These are phyloP conservation scores for Melanotaenia nigrans DNA, from an alignment of 2,797 vertebrate species.

Conservation along the genomic window DNA sequence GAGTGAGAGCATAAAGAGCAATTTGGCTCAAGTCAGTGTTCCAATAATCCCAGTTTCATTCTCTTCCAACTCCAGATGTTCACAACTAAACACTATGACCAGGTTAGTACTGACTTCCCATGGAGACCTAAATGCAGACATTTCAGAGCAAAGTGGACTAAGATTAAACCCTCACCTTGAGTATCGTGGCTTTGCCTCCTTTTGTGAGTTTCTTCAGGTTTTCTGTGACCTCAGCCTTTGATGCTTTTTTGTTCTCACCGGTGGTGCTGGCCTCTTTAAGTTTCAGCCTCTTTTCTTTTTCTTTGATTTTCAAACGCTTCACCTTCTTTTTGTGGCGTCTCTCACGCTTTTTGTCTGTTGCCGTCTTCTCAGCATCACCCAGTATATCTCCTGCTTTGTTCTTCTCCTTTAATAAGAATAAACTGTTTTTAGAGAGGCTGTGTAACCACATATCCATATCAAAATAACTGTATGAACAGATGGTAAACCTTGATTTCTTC, in stretches of 20 bases:
- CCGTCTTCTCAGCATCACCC: constrained; percentile 89
- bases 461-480: background rate
- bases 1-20: background rate
- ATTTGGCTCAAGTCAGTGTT: background rate
- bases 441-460: background rate
- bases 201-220: constrained; percentile 88
- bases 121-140: background rate
- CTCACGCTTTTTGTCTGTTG: constrained; percentile 93
- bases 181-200: constrained; percentile 87
- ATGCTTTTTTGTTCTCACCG: constrained; percentile 77
- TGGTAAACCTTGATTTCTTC: constrained; percentile 93
- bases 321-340: constrained; percentile 88
- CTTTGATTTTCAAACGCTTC: constrained; percentile 86
- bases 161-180: constrained; percentile 85
- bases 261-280: constrained; percentile 82
- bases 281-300: constrained; percentile 86
- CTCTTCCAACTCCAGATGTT: background rate
- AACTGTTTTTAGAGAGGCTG: constrained; percentile 22
- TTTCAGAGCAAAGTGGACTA: background rate
- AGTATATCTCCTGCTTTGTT: constrained; percentile 91
- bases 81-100: background rate
- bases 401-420: constrained; percentile 83
- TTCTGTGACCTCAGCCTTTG: constrained; percentile 82
- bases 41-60: background rate
- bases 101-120: background rate